Evolutionary conservation across 1,140 invertebrate species (phyloP), one percentile per base, ranked within the genome.

Genomic region (Antheraea pernyi): DNA sequence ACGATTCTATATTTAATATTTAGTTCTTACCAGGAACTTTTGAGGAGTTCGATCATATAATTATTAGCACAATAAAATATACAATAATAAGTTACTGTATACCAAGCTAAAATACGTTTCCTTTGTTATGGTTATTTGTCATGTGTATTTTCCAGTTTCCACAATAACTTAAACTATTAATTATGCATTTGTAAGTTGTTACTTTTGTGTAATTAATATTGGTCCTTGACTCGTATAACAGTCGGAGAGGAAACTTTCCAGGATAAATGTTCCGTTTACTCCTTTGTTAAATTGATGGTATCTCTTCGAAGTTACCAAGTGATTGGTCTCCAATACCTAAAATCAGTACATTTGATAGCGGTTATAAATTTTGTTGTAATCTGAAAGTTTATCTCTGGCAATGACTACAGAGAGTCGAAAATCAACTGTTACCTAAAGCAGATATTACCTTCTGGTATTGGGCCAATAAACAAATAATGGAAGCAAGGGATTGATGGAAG

Each of bases 391-490:
- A 53, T 53, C 46, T n/a, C 16, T 53, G 16, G 1, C 11, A 13
- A 16, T n/a, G 11, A 13, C 10, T 53, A 19, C 30, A 62, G 72
- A 78, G 69, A 62, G 74, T 71, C 71, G 66, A 62, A 69, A 73
- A 53, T 74, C 66, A 48, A 19, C 58, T 66, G 68, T 65, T 63
- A 22, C 64, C 19, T 16, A 19, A 22, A 60, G 63, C 30, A 69
- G 69, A 71, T 77, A 66, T 72, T 73, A 63, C 72, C 65, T 82
- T 83, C 78, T 69, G 76, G 77, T 63, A 74, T 84, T 79, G 73
- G 74, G 66, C 60, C 69, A 68, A 71, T 83, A 77, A 79, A 84
- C 83, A 89, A 88, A 88, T 89, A 89, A 84, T 83, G 81, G 83
- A 65, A 81, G 73, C 71, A 79, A 84, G 73, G 82, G 85, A 88